Conservation (phyloP, 2,113 vertebrate species). For the Trematocara unimaculatum region DNA sequence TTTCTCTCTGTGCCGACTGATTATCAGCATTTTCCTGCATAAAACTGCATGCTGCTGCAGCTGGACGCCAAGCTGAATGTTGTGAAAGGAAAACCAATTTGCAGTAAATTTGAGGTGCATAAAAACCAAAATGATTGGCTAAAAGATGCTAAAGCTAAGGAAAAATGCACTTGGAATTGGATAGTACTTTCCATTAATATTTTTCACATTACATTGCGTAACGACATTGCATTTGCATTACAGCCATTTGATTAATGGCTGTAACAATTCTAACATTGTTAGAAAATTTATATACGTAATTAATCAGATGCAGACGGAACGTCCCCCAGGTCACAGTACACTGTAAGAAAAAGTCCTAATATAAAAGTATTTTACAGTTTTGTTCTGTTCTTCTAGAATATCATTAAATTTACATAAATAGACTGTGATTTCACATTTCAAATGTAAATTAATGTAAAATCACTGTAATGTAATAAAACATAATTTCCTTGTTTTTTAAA, state of each 20-base stretch:
- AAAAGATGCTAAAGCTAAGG: not conserved
- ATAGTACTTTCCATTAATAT: not conserved
- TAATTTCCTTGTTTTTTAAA: too few species aligned
- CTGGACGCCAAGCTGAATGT: not conserved
- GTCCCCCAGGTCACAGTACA: not conserved
- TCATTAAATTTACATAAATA: too few species aligned
- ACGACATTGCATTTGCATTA: not conserved
- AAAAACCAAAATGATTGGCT: not conserved
- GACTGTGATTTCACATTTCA: too few species aligned
- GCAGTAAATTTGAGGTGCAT: not conserved
- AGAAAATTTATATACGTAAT: not conserved
- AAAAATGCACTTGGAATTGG: not conserved
- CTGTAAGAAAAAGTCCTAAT: too few species aligned
- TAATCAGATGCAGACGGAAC: not conserved
- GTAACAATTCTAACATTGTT: not conserved
- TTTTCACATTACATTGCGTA: not conserved
- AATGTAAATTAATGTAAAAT: too few species aligned
- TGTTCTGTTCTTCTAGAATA: too few species aligned
- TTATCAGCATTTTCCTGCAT: not conserved
- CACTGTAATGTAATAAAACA: too few species aligned
- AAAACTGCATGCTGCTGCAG: not conserved
- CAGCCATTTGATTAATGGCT: not conserved
- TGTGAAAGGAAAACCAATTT: not conserved
- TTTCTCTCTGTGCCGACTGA: not conserved
- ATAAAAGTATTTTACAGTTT: too few species aligned